Evolutionary conservation across 2,113 vertebrate genomes (phyloP).

Genomic region (Brachionichthys hirsutus): DNA sequence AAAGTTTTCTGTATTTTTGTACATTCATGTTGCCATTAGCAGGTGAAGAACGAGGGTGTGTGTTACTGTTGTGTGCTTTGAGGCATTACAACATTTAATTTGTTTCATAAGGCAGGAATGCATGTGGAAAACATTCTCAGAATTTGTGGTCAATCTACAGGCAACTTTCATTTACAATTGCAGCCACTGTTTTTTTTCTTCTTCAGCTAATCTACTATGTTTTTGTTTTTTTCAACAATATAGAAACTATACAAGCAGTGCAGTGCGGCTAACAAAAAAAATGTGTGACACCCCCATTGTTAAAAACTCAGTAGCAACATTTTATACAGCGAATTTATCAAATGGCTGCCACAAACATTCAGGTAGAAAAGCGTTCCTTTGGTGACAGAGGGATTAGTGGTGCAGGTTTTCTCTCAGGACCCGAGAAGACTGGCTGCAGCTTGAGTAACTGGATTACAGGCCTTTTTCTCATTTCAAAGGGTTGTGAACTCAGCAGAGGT

Average conservation of each 20-base stretch:
- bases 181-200: background rate
- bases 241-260: background rate
- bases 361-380: constrained; percentile 70
- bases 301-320: constrained; percentile 39
- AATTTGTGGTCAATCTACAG: background rate
- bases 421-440: constrained; percentile 80
- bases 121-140: background rate
- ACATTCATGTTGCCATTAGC: no score
- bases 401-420: constrained; percentile 82
- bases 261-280: background rate
- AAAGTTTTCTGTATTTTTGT: no score
- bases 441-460: constrained; percentile 92
- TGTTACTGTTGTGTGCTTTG: constrained; percentile 4
- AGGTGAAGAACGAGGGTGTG: no score
- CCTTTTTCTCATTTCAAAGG: constrained; percentile 95
- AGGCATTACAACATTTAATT: background rate
- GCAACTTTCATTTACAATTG: background rate
- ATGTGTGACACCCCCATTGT: constrained; percentile 51
- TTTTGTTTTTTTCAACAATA: constrained; percentile 30
- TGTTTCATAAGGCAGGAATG: background rate
- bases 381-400: constrained; percentile 86
- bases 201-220: background rate
- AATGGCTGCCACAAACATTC: constrained; percentile 70
- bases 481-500: constrained; percentile 93
- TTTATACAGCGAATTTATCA: constrained; percentile 60